Evolutionary conservation across 2,888 invertebrate species (phyloP).

Genomic region (Andrena chrysosceles): DNA sequence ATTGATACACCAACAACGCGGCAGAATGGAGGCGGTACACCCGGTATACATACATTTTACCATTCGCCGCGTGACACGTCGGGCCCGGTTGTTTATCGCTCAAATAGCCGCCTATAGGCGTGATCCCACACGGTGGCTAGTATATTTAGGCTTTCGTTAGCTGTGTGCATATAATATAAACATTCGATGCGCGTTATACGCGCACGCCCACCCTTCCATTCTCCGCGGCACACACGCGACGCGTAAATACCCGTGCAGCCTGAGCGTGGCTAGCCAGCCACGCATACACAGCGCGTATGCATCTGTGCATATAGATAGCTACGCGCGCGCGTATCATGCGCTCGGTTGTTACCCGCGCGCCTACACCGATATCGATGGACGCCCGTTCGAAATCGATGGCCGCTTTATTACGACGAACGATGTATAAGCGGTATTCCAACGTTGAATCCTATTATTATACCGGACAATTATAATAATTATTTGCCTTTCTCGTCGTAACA

Average conservation of each 20-base stretch:
- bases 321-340: conserved; percentile 13
- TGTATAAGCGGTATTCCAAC: conserved; percentile 74
- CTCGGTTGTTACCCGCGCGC: conserved; percentile 26
- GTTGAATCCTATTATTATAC: conserved; percentile 82
- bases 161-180: conserved; percentile 73
- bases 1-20: conserved; percentile 75
- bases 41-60: conserved; percentile 74
- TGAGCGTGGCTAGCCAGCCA: not conserved
- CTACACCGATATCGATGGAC: conserved; percentile 72
- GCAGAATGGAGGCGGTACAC: conserved; percentile 73
- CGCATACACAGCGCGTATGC: not conserved
- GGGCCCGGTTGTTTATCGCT: conserved; percentile 73
- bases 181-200: conserved; percentile 70
- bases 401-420: conserved; percentile 76
- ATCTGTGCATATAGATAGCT: not conserved
- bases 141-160: conserved; percentile 77
- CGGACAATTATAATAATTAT: conserved; percentile 84
- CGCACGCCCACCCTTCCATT: conserved; percentile 15
- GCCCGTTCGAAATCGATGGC: conserved; percentile 72
- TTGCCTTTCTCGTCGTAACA: conserved; percentile 83
- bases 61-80: conserved; percentile 75
- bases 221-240: conserved; percentile 20
- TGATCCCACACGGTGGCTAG: conserved; percentile 73
- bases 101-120: conserved; percentile 75
- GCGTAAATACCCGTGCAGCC: conserved; percentile 51